A percentile compares a stretch with the other conserved stretches of the same genome.
Evolutionary conservation across 2,113 vertebrate genomes (phyloP).

Genomic region (Gulo gulo): DNA sequence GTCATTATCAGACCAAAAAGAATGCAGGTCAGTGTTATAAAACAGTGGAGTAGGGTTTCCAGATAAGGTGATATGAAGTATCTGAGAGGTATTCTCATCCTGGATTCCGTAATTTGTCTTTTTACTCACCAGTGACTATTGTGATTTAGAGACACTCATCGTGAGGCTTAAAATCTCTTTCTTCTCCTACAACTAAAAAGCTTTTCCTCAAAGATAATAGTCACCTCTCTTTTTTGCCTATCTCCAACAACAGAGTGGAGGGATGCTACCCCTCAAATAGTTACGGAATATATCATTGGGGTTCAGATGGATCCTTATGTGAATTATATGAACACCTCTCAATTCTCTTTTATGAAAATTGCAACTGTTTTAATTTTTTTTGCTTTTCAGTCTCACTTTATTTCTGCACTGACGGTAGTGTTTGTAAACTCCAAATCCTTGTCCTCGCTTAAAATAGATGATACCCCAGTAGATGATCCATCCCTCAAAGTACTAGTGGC

Average conservation of each 20-base stretch:
- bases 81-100: background rate
- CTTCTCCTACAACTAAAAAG: background rate
- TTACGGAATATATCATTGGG: background rate
- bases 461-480: constrained; percentile 96
- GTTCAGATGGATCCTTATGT: background rate
- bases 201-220: background rate
- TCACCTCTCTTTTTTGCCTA: background rate
- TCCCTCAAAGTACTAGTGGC: constrained; percentile 97
- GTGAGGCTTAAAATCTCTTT: background rate
- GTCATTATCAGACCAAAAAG: background rate
- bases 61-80: background rate
- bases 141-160: background rate
- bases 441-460: constrained; percentile 96
- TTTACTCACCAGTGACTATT: background rate
- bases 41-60: background rate
- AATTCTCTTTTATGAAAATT: constrained; percentile 21
- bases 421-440: constrained; percentile 99
- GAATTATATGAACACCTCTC: background rate
- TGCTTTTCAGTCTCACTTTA: constrained; percentile 88
- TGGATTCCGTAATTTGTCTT: background rate
- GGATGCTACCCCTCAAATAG: background rate
- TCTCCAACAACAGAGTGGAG: background rate
- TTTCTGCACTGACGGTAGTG: constrained; percentile 97
- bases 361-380: constrained; percentile 48
- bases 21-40: background rate